Evolutionary conservation across 2,113 vertebrate genomes (phyloP).

Genomic region (Fulica atra): DNA sequence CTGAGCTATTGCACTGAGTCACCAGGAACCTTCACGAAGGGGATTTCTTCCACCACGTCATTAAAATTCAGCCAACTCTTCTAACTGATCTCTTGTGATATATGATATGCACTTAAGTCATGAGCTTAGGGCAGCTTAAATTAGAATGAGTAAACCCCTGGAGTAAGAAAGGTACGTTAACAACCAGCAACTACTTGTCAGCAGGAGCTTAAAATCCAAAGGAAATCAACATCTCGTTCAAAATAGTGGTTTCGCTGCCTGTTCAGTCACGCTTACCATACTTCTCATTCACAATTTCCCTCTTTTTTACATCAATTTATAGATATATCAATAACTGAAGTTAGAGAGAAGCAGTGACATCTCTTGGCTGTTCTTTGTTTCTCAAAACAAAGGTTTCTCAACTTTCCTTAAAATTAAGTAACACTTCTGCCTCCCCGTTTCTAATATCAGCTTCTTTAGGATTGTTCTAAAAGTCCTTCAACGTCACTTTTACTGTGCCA

Average conservation of each 20-base stretch:
- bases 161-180: background rate
- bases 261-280: background rate
- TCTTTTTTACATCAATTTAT: background rate
- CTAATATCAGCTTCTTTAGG: background rate
- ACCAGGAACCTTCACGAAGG: background rate
- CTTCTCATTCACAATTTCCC: background rate
- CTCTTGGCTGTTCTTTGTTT: background rate
- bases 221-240: background rate
- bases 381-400: background rate
- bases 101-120: background rate
- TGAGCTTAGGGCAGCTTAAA: background rate
- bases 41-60: background rate
- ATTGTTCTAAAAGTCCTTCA: background rate
- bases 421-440: background rate
- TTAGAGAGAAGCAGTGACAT: background rate
- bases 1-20: background rate
- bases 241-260: background rate
- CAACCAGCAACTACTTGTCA: background rate
- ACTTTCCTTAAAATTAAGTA: background rate
- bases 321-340: background rate
- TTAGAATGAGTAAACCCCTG: background rate
- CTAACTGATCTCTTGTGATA: background rate
- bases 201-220: background rate
- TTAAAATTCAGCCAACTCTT: background rate
- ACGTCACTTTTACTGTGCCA: background rate